Conservation (phyloP, 1,140 invertebrate genomes). For the Leptestheria dahalacensis region DNA sequence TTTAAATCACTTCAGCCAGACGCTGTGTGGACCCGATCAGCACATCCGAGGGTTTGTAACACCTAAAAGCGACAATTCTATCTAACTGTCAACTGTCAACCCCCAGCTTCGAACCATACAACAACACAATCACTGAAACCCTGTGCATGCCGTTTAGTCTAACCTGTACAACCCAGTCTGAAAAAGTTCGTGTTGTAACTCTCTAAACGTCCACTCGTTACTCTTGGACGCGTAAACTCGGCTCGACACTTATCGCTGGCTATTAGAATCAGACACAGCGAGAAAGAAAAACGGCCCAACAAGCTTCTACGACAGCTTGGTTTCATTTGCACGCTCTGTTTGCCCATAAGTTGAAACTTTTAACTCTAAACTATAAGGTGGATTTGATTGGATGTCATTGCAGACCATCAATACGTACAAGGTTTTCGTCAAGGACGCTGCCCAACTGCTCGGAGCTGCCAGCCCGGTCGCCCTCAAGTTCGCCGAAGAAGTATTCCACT, state of each 20-base stretch:
- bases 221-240: too few relatives aligned
- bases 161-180: too few relatives aligned
- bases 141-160: too few relatives aligned
- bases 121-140: too few relatives aligned
- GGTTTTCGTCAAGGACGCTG: slow-evolving; percentile 37
- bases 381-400: too few relatives aligned
- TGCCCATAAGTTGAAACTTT: background rate
- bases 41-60: slow-evolving; percentile 7
- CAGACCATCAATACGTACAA: slow-evolving; percentile 38
- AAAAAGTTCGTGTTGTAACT: too few relatives aligned
- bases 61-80: too few relatives aligned
- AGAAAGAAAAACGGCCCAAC: background rate
- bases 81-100: too few relatives aligned
- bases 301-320: background rate
- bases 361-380: too few relatives aligned
- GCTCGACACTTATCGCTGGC: background rate
- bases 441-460: slow-evolving; percentile 34
- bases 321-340: background rate
- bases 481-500: slow-evolving; percentile 39
- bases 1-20: slow-evolving; percentile 7
- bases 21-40: background rate
- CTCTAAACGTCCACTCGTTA: too few relatives aligned
- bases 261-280: background rate
- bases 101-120: too few relatives aligned
- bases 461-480: slow-evolving; percentile 34